These are phyloP conservation scores for Sandelia bainsii DNA, from an alignment of 2,797 vertebrate genomes.

Conservation along the genomic window DNA sequence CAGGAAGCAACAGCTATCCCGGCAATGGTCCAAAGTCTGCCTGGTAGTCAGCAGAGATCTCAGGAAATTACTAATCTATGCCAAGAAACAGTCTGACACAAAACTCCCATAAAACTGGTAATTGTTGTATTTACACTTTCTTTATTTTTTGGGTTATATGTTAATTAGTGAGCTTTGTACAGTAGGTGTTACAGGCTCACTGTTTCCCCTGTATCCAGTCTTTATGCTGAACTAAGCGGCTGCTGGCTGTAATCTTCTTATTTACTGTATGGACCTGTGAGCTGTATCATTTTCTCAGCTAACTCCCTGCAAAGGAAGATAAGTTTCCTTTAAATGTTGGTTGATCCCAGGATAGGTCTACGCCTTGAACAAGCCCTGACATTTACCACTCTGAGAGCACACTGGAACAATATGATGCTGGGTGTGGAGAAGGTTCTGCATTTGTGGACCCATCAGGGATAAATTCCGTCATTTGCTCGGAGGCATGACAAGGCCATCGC, in stretches of 20 bases:
- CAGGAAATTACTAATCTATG: background rate
- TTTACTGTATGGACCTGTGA: background rate
- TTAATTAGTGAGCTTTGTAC: no score
- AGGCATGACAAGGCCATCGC: constrained; percentile 74
- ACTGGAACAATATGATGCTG: constrained; percentile 28
- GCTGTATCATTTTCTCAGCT: background rate
- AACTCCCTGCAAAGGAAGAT: background rate
- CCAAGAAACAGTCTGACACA: background rate
- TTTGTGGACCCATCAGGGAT: constrained; percentile 58
- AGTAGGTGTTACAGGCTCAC: background rate
- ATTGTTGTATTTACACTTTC: background rate
- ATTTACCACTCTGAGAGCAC: constrained; percentile 35
- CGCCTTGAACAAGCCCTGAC: constrained; percentile 18
- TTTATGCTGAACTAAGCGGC: background rate
- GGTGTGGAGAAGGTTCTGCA: constrained; percentile 36
- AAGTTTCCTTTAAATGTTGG: background rate
- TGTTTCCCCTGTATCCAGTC: background rate
- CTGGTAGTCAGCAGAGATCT: background rate
- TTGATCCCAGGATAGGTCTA: background rate
- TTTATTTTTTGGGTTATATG: no score
- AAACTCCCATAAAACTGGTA: background rate
- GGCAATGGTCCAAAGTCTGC: background rate
- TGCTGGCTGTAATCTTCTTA: background rate
- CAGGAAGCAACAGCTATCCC: background rate
- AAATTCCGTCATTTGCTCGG: constrained; percentile 66